Evolutionary conservation across 2,888 invertebrate species (phyloP).

Genomic region (Hemistola chrysoprasaria): DNA sequence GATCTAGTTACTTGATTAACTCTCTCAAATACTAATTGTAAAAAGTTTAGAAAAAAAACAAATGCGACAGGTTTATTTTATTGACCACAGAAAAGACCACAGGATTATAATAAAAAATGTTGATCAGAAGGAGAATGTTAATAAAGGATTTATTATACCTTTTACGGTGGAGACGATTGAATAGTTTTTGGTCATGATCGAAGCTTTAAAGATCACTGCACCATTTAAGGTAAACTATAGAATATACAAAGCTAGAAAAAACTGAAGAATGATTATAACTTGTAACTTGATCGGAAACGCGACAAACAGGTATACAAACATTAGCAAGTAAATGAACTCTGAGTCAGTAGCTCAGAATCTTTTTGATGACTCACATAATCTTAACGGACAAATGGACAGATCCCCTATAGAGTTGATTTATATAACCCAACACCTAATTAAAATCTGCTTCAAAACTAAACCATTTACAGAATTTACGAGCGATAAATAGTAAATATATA

Average conservation of each 20-base stretch:
- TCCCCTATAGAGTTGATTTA: conserved; percentile 28
- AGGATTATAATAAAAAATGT: no score
- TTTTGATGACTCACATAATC: conserved; percentile 50
- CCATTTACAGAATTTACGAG: no score
- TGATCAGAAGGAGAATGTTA: no score
- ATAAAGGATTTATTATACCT: no score
- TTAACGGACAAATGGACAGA: conserved; percentile 37
- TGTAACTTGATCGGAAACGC: conserved; percentile 16
- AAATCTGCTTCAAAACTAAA: neutral
- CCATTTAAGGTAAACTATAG: conserved; percentile 18
- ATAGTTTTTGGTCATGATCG: conserved; percentile 1
- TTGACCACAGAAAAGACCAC: no score
- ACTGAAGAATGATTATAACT: conserved; percentile 7
- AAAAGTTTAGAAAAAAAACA: no score
- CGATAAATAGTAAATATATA: no score
- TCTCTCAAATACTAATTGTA: no score
- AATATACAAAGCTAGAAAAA: conserved; percentile 8
- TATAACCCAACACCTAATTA: conserved; percentile 4
- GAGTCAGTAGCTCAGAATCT: conserved; percentile 58
- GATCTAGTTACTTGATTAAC: no score
- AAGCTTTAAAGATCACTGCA: neutral
- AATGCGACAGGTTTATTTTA: no score
- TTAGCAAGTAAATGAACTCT: conserved; percentile 62
- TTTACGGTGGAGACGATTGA: neutral
- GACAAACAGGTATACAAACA: conserved; percentile 40